These are phyloP conservation scores for Etheostoma nigrum DNA, from an alignment of 2,797 vertebrate species.

Conservation along the genomic window DNA sequence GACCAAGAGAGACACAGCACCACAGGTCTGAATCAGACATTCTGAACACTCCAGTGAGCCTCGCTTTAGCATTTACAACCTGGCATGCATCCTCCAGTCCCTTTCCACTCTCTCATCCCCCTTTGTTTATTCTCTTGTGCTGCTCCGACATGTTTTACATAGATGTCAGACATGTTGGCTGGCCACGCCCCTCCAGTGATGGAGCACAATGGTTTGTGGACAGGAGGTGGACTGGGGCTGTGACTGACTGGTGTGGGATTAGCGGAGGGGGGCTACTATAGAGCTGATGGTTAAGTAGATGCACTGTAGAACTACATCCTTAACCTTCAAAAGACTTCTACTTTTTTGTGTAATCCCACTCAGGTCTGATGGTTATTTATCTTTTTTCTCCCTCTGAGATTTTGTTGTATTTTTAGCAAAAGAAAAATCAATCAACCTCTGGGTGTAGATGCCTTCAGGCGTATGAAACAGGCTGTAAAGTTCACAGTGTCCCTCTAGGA, in stretches of 20 bases:
- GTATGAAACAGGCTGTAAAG: constrained; percentile 20
- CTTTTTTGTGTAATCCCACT: not conserved
- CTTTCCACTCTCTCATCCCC: constrained; percentile 34
- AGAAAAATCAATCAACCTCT: not conserved
- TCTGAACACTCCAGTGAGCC: constrained; percentile 35
- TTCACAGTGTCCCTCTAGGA: constrained; percentile 1
- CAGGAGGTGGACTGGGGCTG: constrained; percentile 60
- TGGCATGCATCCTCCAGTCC: constrained; percentile 27
- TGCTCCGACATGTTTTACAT: constrained; percentile 78
- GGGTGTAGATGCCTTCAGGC: not conserved
- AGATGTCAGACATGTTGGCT: constrained; percentile 81
- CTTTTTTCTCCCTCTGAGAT: not conserved
- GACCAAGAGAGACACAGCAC: constrained; percentile 78
- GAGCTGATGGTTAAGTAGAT: constrained; percentile 29
- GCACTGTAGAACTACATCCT: not conserved
- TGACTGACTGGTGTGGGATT: constrained; percentile 64
- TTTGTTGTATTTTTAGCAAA: constrained; percentile 37
- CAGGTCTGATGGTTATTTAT: not conserved
- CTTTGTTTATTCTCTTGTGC: constrained; percentile 50
- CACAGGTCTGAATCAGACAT: constrained; percentile 80
- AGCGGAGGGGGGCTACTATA: constrained; percentile 41
- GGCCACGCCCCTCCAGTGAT: constrained; percentile 71
- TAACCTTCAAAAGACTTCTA: not conserved
- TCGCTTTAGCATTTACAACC: constrained; percentile 9
- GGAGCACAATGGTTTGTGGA: constrained; percentile 71